Percentiles rank a stretch among this genome's conserved stretches.
Evolutionary conservation across 2,888 invertebrate genomes (phyloP).

Genomic region (Ptychoptera contaminata): DNA sequence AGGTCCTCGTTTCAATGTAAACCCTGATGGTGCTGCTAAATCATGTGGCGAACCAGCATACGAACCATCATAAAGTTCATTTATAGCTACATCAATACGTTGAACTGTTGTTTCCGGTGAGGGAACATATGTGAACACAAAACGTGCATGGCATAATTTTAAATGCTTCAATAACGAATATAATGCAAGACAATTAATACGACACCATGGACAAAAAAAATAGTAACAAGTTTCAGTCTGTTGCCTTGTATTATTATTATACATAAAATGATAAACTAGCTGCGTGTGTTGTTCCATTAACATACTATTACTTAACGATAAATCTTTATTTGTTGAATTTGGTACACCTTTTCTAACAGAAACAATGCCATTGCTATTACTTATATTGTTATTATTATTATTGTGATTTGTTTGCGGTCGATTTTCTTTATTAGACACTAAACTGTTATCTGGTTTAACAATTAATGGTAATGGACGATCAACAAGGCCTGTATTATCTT

Average conservation of each 20-base stretch:
- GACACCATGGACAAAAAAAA: slow-evolving; percentile 92
- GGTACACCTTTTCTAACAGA: neutral
- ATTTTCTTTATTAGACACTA: neutral
- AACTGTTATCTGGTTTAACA: slow-evolving; percentile 10
- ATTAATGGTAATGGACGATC: slow-evolving; percentile 42
- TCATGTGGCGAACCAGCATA: slow-evolving; percentile 89
- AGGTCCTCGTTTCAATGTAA: slow-evolving; percentile 51
- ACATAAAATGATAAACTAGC: slow-evolving; percentile 90
- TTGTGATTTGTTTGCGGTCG: neutral
- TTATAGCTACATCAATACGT: slow-evolving; percentile 86
- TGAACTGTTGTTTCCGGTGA: slow-evolving; percentile 41
- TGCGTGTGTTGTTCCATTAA: slow-evolving; percentile 40
- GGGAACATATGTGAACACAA: slow-evolving; percentile 67
- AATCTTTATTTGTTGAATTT: slow-evolving; percentile 22
- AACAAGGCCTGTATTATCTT: slow-evolving; percentile 47
- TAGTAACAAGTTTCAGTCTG: slow-evolving; percentile 91
- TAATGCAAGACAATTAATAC: slow-evolving; percentile 70
- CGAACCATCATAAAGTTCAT: slow-evolving; percentile 88
- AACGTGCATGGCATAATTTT: slow-evolving; percentile 83
- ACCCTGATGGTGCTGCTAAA: slow-evolving; percentile 58
- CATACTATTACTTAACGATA: neutral
- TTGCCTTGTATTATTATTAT: slow-evolving; percentile 86
- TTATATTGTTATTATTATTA: too few species aligned
- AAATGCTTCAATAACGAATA: slow-evolving; percentile 87
- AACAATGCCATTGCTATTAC: too few species aligned